Evolutionary conservation across 2,113 vertebrate genomes (phyloP), one percentile per base, ranked within the genome.

Genomic region (Cephalopholis sonnerati): DNA sequence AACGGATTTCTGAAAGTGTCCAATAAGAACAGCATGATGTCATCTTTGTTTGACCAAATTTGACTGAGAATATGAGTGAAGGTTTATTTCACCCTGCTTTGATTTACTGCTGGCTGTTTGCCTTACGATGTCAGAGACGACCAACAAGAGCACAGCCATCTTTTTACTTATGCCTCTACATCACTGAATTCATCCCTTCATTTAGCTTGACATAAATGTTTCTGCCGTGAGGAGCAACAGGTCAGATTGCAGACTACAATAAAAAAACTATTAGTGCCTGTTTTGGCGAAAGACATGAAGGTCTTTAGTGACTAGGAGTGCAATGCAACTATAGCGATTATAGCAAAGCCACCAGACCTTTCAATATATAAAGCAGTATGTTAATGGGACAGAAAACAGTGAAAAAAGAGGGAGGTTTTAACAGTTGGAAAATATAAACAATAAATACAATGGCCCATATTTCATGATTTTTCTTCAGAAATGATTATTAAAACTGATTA

Each of bases 191-290:
- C 8, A 16, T 41, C 39, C 16, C 2, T 66, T 81, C 66, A 71
- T 75, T 69, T 59, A 32, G 12, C 4, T 36, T 1, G 11, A 48
- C 12, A 15, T 46, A 59, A 32, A 6, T 29, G 36, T n/a, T 27
- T 72, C 24, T 36, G 62, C 48, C 61, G 61, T 48, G 55, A 32
- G 5, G 36, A 78, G 62, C 73, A 50, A 77, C 78, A 86, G 68
- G 73, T 77, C 44, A 18, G 57, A 25, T 5, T 50, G 55, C 8
- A 50, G 71, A 36, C 27, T 12, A 18, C 15, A 39, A 55, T 36
- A 8, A 5, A 15, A 71, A 58, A 58, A 54, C 6, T 46, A 32
- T 39, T 1, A 10, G n/a, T 25, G 15, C 2, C 15, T 54, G 27
- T 36, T 62, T 3, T n/a, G 18, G 18, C 51, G 5, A 13, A 51